Evolutionary conservation across 2,797 vertebrate species (phyloP), one percentile per base, ranked within the genome.

Genomic region (Dendrocincla tyrannina): DNA sequence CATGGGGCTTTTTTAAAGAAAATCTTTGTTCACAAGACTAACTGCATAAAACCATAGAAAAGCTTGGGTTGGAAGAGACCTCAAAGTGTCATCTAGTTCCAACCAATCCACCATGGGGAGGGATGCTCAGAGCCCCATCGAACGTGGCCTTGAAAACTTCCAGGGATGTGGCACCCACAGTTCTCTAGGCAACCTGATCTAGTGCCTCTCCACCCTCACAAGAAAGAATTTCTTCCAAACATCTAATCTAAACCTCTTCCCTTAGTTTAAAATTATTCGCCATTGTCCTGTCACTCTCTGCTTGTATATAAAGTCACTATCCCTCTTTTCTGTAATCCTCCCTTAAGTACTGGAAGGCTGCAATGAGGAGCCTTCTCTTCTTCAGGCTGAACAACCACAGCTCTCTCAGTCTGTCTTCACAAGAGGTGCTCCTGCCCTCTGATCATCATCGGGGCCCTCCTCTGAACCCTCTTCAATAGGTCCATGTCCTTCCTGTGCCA

Each of bases 401-500:
- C 11, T 66, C 46, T 23, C 59, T 60, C 46, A 53, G 39, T 6
- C 27, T 15, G 33, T 12, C 22, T 12, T 47, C 25, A 8, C 8
- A 22, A 66, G 52, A 59, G 30, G 13, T 5, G 25, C 7, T 66
- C 58, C 39, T n/a, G 52, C 15, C 46, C 22, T 47, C 39, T 46
- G 25, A 78, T 6, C 30, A 66, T 13, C n/a, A 6, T 5, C 0
- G 0, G 16, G 28, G 52, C 17, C 33, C 52, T 72, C 30, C 39
- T 32, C 24, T 3, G 2, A 33, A 60, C 39, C 28, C n/a, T 32
- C 17, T 60, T 20, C 46, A 53, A 35, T 14, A 35, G 25, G 15
- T 27, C 9, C 30, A 53, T 4, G 4, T 17, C 33, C 22, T 41
- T 59, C 33, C 52, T 23, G 0, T 6, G 17, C 0, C 18, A 22